A percentile compares a stretch with the other conserved stretches of the same genome.
phyloP scores from a whole-genome alignment of 2,113 vertebrate species.

The Bufo gargarizans region DNA sequence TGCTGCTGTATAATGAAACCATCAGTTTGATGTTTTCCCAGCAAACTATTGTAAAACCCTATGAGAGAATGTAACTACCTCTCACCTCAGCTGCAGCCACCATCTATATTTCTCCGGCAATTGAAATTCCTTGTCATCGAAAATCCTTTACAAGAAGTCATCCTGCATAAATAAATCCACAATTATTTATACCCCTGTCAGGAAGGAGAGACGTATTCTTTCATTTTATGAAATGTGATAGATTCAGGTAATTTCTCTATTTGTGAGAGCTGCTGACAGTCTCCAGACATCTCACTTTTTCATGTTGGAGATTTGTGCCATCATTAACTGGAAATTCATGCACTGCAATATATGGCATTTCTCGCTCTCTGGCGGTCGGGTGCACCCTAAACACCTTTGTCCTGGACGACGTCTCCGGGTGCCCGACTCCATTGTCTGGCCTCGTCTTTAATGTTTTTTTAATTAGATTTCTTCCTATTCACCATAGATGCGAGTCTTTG shows the following conservation, averaged over 20 bases:
- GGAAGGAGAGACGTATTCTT: not conserved
- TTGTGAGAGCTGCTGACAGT: constrained; percentile 38
- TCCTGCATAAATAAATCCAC: not conserved
- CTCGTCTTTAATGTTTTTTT: constrained; percentile 45
- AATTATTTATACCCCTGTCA: constrained; percentile 20
- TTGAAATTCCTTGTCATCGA: not conserved
- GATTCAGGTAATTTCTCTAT: constrained; percentile 33
- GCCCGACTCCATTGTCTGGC: not conserved
- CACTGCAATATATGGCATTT: not conserved
- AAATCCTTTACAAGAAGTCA: not conserved
- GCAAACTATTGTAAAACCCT: not conserved
- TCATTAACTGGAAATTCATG: constrained; percentile 38
- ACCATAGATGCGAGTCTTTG: not conserved
- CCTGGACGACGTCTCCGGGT: not conserved
- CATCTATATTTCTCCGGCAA: not conserved
- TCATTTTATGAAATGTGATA: constrained; percentile 21
- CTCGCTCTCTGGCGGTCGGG: not conserved
- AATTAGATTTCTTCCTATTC: constrained; percentile 40
- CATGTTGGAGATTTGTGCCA: constrained; percentile 42
- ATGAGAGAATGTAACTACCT: not conserved
- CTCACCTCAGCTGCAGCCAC: not conserved
- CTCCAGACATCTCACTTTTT: constrained; percentile 39
- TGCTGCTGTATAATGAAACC: not conserved
- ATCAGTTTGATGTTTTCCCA: not conserved
- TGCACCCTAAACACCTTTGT: not conserved